Evolutionary conservation across 2,888 invertebrate genomes (phyloP), one percentile per base, ranked within the genome.

Genomic region (Tetramorium bicarinatum): DNA sequence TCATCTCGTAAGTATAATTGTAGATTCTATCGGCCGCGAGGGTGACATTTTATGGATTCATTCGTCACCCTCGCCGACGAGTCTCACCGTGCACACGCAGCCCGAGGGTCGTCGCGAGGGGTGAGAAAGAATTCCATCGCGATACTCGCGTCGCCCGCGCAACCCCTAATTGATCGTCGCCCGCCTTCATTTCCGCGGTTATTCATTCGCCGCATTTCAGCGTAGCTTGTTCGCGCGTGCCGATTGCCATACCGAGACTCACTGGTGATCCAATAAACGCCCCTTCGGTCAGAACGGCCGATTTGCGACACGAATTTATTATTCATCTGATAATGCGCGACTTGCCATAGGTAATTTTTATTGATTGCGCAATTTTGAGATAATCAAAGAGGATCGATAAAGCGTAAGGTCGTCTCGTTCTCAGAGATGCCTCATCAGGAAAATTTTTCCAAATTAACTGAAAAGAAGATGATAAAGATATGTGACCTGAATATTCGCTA

Each of bases 11-110:
- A 88, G 85, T 83, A 88, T 90, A 90, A 90, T 90, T 90, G 89
- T 88, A 89, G 90, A 89, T 90, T 74, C 87, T 86, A 90, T 90
- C 88, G 84, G 81, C 61, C 44, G 64, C 44, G 44, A 54, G 67
- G 80, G 81, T n/a, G 87, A 71, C 84, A 71, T 87, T 90, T 90
- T 90, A 90, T 90, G 89, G 88, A 86, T 88, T 90, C 87, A 89
- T 90, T 89, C 87, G 87, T 88, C 89, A 87, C 75, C 82, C 75
- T 44, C 85, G 29, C 25, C 83, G 74, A 77, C 67, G 82, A 82
- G 62, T 86, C 41, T 8, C 44, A 9, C 8, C 0, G 29, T 52
- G 61, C 64, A 81, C 72, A 66, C 66, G 77, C 82, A 64, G 49
- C 71, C 71, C 49, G 41, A 38, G 72, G 59, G 21, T 80, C 66